phyloP scores from a whole-genome alignment of 2,797 vertebrate species.

The Acanthis flammea region DNA sequence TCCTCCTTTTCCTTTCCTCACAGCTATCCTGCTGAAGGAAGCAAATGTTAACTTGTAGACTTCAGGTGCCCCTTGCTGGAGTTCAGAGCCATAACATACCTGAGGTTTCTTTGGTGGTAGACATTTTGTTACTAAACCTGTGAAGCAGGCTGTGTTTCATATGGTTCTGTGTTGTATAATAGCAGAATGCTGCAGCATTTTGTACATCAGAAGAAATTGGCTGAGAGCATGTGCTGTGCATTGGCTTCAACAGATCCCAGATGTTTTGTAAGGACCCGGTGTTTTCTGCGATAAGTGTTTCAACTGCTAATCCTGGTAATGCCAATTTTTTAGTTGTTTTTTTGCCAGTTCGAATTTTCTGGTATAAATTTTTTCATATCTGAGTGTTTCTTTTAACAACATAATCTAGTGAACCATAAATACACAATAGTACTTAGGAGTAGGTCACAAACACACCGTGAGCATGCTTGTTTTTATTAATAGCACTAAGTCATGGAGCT shows the following conservation, averaged over 20 bases:
- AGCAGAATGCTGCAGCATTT: slow-evolving; percentile 26
- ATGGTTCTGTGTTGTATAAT: background rate
- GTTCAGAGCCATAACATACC: background rate
- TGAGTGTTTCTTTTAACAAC: background rate
- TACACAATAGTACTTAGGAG: background rate
- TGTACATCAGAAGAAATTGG: background rate
- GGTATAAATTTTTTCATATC: background rate
- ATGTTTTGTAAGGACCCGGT: background rate
- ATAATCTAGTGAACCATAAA: background rate
- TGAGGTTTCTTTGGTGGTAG: background rate
- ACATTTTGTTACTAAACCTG: slow-evolving; percentile 5
- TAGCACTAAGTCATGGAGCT: background rate
- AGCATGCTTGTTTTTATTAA: slow-evolving; percentile 9
- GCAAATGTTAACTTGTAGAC: background rate
- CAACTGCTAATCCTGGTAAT: background rate
- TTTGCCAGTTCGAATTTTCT: background rate
- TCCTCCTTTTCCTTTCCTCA: background rate
- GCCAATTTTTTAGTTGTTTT: background rate
- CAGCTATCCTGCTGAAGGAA: background rate
- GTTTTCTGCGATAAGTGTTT: background rate
- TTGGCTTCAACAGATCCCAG: slow-evolving; percentile 16
- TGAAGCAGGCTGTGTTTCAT: background rate
- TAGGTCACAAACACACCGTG: background rate
- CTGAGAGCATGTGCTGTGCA: background rate
- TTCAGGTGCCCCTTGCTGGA: background rate